Evolutionary conservation across 2,113 vertebrate genomes (phyloP).

Genomic region (Oxyruncus cristatus): DNA sequence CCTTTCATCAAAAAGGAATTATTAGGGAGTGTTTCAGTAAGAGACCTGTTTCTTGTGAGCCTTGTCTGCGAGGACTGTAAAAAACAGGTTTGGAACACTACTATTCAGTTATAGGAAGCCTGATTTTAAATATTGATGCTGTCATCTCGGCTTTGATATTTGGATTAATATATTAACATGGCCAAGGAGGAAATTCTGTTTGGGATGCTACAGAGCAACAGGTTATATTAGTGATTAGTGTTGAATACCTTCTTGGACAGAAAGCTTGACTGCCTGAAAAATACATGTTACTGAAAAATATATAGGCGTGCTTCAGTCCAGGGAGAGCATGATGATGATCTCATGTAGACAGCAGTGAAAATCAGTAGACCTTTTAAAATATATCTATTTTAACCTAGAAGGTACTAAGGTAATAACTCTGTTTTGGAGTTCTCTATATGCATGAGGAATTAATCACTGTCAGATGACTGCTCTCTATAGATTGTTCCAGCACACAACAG

Average conservation of each 20-base stretch:
- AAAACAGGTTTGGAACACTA: not conserved
- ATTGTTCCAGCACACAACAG: not conserved
- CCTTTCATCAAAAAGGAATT: not conserved
- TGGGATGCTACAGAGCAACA: not conserved
- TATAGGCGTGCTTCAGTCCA: not conserved
- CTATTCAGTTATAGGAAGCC: not conserved
- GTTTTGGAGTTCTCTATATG: not conserved
- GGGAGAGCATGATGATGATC: not conserved
- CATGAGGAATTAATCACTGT: not conserved
- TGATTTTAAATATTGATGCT: not conserved
- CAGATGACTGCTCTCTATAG: not conserved
- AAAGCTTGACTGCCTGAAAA: not conserved
- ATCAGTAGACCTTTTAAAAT: not conserved
- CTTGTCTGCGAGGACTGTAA: not conserved
- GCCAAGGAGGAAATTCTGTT: not conserved
- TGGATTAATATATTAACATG: not conserved
- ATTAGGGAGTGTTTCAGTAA: not conserved
- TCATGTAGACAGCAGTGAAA: not conserved
- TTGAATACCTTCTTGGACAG: not conserved
- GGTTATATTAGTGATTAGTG: not conserved
- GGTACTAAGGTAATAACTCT: not conserved
- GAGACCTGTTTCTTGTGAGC: not conserved
- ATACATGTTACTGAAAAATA: not conserved
- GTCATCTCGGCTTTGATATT: not conserved
- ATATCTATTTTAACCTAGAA: not conserved